Percentiles rank a stretch among this genome's conserved stretches.
phyloP scores from a whole-genome alignment of 2,888 invertebrate species.

The Notocelia uddmanniana region DNA sequence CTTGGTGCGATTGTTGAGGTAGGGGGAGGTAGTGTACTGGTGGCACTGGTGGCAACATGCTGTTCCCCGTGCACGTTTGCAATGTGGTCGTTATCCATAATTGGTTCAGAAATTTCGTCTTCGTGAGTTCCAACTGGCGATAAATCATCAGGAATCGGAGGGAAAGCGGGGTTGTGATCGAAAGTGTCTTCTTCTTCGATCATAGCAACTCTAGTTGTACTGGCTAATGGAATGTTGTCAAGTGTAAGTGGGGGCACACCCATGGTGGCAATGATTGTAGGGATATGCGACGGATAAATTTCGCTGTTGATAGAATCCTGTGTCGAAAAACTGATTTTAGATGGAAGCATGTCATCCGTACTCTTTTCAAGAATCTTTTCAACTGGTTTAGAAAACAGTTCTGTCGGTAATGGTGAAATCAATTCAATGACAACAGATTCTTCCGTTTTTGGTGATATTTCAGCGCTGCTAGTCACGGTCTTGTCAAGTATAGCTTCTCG shows the following conservation, averaged over 20 bases:
- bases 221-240: slow-evolving; percentile 56
- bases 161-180: slow-evolving; percentile 80
- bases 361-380: slow-evolving; percentile 55
- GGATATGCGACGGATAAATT: slow-evolving; percentile 66
- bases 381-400: slow-evolving; percentile 51
- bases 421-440: slow-evolving; percentile 63
- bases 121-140: slow-evolving; percentile 74
- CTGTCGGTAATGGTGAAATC: slow-evolving; percentile 56
- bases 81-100: slow-evolving; percentile 64
- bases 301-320: slow-evolving; percentile 72
- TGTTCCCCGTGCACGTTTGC: slow-evolving; percentile 59
- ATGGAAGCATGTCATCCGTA: slow-evolving; percentile 64
- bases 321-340: slow-evolving; percentile 74
- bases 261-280: slow-evolving; percentile 63
- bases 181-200: slow-evolving; percentile 77
- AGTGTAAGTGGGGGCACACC: slow-evolving; percentile 58
- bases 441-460: slow-evolving; percentile 57
- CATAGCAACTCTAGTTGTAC: slow-evolving; percentile 67
- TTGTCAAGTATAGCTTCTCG: slow-evolving; percentile 78
- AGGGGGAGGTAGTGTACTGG: slow-evolving; percentile 56
- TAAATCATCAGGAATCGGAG: slow-evolving; percentile 79
- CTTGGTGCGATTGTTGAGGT: slow-evolving; percentile 53
- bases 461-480: slow-evolving; percentile 53
- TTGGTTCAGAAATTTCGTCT: slow-evolving; percentile 73
- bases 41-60: slow-evolving; percentile 47